Base-by-base conservation (phyloP, 2,888 invertebrate species). In the Copidosoma aretas region DNA sequence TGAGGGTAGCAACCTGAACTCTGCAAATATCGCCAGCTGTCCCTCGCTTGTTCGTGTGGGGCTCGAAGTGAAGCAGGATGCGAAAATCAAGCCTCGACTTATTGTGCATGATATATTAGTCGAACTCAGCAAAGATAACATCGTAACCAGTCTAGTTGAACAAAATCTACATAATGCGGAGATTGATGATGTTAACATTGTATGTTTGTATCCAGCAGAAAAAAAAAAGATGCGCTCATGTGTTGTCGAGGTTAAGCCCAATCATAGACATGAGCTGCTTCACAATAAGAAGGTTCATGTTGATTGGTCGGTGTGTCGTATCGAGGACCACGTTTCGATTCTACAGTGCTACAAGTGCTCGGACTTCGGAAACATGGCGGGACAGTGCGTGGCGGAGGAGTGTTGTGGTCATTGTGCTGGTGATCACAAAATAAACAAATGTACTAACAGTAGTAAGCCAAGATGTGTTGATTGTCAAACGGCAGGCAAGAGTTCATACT, bases 311-410 rank as follows among this genome's bases (percentile, higher is more conserved):
- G 1, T 25, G 0, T 64, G 57, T 24, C 19, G 49, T 15, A 15
- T 64, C 8, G 21, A n/a, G 3, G 56, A 64, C 14, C 32, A 57
- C 5, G 32, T 51, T 12, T 17, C 49, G 10, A 22, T 60, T 19
- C 5, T n/a, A 10, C 49, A 60, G 46, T 60, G 60, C 17, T 60
- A 17, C 60, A 60, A 60, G 17, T 60, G 60, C 25, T 15, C 10
- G 1, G 49, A 21, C 2, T 57, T 57, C 21, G 32, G 57, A 1
- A 57, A 64, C 25, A 21, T 25, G 8, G 57, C 64, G 12, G 14
- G 10, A 5, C 21, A 51, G 0, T 64, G 64, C 14, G 49, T 15
- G 14, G 21, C 43, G 12, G 1, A 1, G 1, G 25, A 1, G 2
- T 14, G 21, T 25, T 64, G 64, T 19, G 22, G 19, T 14, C 0